Base-by-base conservation (phyloP, 2,797 vertebrate genomes). In the Cynodonichthys magdalenae region DNA sequence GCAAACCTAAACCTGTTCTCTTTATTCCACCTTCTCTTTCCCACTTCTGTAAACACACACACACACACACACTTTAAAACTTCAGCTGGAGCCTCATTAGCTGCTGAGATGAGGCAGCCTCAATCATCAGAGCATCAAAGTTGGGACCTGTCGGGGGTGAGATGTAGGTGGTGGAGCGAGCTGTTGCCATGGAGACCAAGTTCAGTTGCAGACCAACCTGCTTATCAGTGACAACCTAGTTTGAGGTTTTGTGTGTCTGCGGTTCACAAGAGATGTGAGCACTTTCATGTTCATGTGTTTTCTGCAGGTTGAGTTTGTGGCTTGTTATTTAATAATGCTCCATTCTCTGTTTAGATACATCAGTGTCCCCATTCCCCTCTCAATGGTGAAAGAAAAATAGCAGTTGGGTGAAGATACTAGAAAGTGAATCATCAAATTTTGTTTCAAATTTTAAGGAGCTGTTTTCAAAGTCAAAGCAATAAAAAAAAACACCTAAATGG, bases 101-200 rank as follows among this genome's bases (percentile, higher is more conserved):
- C 45, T 15, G 69, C 28, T 10, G 69, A 34, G 56, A 46, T 39
- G 6, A 63, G 19, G 42, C 54, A 20, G 49, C 61, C 57, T 47
- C 19, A 29, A 57, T 56, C 64, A 71, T 80, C 31, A n/a, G 42
- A 39, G 63, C 64, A 72, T 82, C 65, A 77, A 71, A 80, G 74
- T 53, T 49, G 18, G 65, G 50, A 73, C 59, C 60, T 70, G 74
- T 68, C 68, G 66, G 60, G 56, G 56, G 56, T 44, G 29, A 19
- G 45, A 58, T 70, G 74, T 68, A 59, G 64, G 57, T 29, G 50
- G 50, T 15, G n/a, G 15, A 46, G 45, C 15, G 50, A 47, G 20
- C 65, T 19, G 71, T 80, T 64, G 72, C 75, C 69, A 78, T 24
- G 65, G 80, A 63, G 51, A 82, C 66, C 0, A 29, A 55, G 52